Evolutionary conservation across 2,888 invertebrate species (phyloP), one percentile per base, ranked within the genome.

Genomic region (Venusia cambrica): DNA sequence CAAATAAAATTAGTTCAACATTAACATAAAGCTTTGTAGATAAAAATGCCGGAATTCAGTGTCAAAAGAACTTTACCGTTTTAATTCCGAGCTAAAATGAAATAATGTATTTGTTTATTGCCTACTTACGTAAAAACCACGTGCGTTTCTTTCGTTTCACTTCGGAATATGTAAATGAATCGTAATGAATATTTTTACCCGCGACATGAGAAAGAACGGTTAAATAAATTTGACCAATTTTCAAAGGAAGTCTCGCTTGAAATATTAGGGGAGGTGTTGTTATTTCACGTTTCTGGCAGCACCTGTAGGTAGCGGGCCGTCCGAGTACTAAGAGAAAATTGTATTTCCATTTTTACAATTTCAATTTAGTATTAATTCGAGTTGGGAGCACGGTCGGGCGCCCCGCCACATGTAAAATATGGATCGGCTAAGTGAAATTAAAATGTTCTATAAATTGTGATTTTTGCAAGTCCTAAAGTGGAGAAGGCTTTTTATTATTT

Each of bases 391-490:
- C 73, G 80, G 73, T 73, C 71, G 77, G 75, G 78, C 72, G 71
- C 76, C 68, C 81, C 73, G 73, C 84, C 85, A 85, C 87, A 85
- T 84, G 85, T 87, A 87, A 87, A 87, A 87, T 87, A 87, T 87
- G 87, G 84, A 85, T 83, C 80, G 80, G 78, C 85, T 87, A 87
- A 87, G 85, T 85, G 85, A 87, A 87, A 87, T 87, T 87, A 87
- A 87, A 87, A 85, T 77, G 83, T 79, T 84, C 87, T 85, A 87
- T 87, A 87, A 87, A 87, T 87, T 87, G 83, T 84, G 84, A 87
- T 85, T 87, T 87, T 87, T 85, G 85, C 85, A 85, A 87, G 87
- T 85, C 83, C 87, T 80, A 84, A 85, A 87, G 87, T 85, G 84
- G 83, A 81, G 83, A 83, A 84, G 83, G 83, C 81, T 84, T 83